Evolutionary conservation across 2,888 invertebrate genomes (phyloP).

Genomic region (Seira ritae): DNA sequence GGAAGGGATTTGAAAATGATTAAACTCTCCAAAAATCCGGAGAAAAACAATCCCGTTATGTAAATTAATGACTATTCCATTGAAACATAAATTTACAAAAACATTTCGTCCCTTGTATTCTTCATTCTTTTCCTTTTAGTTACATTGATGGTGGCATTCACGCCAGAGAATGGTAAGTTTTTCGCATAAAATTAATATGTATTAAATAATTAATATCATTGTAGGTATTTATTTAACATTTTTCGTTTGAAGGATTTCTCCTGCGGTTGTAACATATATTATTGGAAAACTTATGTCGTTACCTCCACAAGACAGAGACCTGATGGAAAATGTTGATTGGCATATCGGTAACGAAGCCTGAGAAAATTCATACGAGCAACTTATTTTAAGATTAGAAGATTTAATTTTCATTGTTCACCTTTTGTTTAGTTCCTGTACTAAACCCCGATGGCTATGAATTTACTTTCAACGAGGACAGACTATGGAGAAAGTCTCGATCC

Average conservation of each 20-base stretch:
- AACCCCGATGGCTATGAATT: constrained; percentile 69
- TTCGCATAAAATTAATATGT: neutral
- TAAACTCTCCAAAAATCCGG: constrained; percentile 74
- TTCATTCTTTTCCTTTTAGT: constrained; percentile 19
- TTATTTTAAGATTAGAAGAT: too few species aligned
- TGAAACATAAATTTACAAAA: neutral
- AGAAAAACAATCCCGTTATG: constrained; percentile 76
- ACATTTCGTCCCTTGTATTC: neutral
- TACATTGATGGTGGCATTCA: constrained; percentile 78
- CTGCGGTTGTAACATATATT: constrained; percentile 71
- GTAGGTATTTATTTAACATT: too few species aligned
- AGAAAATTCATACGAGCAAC: too few species aligned
- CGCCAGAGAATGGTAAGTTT: constrained; percentile 62
- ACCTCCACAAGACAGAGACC: constrained; percentile 76
- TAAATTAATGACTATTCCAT: constrained; percentile 2
- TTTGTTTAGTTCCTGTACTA: constrained; percentile 51
- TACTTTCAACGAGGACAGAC: constrained; percentile 78
- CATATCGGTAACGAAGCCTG: constrained; percentile 83
- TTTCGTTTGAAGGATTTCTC: constrained; percentile 80
- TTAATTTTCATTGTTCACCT: too few species aligned
- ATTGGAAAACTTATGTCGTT: constrained; percentile 80
- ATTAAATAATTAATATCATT: too few species aligned
- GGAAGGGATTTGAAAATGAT: constrained; percentile 75
- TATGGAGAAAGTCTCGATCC: constrained; percentile 87
- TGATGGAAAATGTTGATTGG: constrained; percentile 79